Evolutionary conservation across 2,113 vertebrate species (phyloP), one percentile per base, ranked within the genome.

Genomic region (Cyphomyrus plagiostoma): DNA sequence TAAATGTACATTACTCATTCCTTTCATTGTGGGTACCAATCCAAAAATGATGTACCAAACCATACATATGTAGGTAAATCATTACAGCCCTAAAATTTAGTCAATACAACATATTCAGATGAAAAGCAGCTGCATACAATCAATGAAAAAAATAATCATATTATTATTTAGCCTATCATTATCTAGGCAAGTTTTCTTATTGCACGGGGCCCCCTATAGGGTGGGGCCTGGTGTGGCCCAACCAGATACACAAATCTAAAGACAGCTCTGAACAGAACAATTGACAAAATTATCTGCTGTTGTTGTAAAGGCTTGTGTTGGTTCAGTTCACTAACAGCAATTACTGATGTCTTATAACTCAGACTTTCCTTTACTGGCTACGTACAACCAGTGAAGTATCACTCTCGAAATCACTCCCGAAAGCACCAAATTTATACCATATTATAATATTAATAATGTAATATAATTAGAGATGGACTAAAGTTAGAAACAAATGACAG

Each of bases 401-500:
- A 62, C 53, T 56, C 52, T 10, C 3, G 49, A 50, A 50, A 50
- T 50, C 49, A 50, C 52, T 58, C 56, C 56, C 0, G 56, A 62
- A 62, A 62, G 56, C 56, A 62, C 21, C 85, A 87, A 62, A 62
- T 56, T 56, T 21, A 56, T 7, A 21, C 4, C 19, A 56, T 56
- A 56, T 62, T 62, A 62, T 62, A n/a, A 62, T 62, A n/a, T n/a
- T 62, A 62, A n/a, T 26, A 86, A 52, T 35, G 11, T n/a, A 35
- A 3, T 50, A 62, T 30, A 49, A 77, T 70, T 50, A 19, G 26
- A 52, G 89, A 90, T 90, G 88, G 35, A 84, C 39, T 80, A 48
- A 17, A 30, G 53, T n/a, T 9, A 11, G 35, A 82, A 93, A 96
- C 88, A 95, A 91, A 96, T 90, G 91, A 95, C 94, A 86, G 70